Percentiles rank a stretch among this genome's conserved stretches.
Conservation (phyloP, 2,888 invertebrate species). For the Pilophorus perplexus region DNA sequence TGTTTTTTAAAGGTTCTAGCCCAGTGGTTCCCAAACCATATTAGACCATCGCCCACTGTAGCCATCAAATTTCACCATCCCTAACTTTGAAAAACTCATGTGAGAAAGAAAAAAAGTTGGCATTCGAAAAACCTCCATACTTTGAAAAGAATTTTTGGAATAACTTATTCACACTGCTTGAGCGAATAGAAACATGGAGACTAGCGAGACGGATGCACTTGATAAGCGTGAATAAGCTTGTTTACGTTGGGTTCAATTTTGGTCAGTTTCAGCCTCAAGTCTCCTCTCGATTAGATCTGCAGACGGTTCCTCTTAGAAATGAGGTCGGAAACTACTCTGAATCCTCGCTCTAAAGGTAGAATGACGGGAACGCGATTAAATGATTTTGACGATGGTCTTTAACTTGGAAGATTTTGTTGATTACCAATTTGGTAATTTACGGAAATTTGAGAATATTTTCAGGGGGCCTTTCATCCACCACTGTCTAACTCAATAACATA, state of each 20-base stretch:
- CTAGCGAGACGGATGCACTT: constrained; percentile 3
- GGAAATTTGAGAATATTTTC: too few relatives aligned
- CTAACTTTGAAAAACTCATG: not conserved
- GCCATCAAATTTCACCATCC: too few relatives aligned
- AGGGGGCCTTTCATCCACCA: too few relatives aligned
- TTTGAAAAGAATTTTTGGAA: not conserved
- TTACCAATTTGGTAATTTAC: too few relatives aligned
- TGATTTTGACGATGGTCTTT: too few relatives aligned
- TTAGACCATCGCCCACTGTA: too few relatives aligned
- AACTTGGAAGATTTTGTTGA: too few relatives aligned
- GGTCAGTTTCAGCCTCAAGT: constrained; percentile 6
- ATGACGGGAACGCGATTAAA: constrained; percentile 2
- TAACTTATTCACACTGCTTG: too few relatives aligned
- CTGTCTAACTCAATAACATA: too few relatives aligned
- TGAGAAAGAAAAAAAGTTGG: not conserved
- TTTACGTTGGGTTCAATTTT: not conserved
- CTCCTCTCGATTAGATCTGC: not conserved
- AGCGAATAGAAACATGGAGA: too few relatives aligned
- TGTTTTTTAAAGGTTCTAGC: too few relatives aligned
- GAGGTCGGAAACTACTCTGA: not conserved
- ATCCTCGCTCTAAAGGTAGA: not conserved
- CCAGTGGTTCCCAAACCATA: too few relatives aligned
- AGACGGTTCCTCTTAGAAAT: constrained; percentile 2
- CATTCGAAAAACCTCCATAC: not conserved
- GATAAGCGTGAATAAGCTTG: not conserved